A percentile compares a stretch with the other conserved stretches of the same genome.
phyloP scores from a whole-genome alignment of 2,797 vertebrate genomes.

The Amphiprion clarkii region DNA sequence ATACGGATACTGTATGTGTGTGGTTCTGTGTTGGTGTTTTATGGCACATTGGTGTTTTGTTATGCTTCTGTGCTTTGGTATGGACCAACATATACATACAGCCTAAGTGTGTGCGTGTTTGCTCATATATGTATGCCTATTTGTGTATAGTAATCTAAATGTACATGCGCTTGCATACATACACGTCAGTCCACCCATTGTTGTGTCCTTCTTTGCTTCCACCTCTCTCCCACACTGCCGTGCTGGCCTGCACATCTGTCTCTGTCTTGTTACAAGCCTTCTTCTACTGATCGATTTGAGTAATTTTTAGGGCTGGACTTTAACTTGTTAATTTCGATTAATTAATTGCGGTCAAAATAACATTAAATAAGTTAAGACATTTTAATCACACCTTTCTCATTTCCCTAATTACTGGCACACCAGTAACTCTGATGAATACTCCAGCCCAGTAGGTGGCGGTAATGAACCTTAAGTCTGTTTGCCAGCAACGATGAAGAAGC shows the following conservation, averaged over 20 bases:
- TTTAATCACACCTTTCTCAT: no score
- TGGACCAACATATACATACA: neutral
- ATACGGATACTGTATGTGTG: neutral
- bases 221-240: constrained; percentile 53
- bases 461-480: no score
- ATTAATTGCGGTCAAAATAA: no score
- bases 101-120: neutral
- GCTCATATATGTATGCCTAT: neutral
- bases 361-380: no score
- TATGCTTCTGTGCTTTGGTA: constrained; percentile 2
- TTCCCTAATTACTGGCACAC: no score
- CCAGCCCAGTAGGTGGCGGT: no score
- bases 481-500: no score
- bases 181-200: constrained; percentile 21
- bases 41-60: neutral
- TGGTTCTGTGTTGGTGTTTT: constrained; percentile 8
- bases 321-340: no score
- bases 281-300: constrained; percentile 80
- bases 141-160: neutral
- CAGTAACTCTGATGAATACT: no score
- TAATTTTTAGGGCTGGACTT: constrained; percentile 47
- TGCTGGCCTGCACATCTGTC: constrained; percentile 76
- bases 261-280: constrained; percentile 71
- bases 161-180: neutral
- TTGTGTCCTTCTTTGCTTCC: constrained; percentile 38